Evolutionary conservation across 1,140 invertebrate genomes (phyloP).

Genomic region (Andrena cerasifolii): DNA sequence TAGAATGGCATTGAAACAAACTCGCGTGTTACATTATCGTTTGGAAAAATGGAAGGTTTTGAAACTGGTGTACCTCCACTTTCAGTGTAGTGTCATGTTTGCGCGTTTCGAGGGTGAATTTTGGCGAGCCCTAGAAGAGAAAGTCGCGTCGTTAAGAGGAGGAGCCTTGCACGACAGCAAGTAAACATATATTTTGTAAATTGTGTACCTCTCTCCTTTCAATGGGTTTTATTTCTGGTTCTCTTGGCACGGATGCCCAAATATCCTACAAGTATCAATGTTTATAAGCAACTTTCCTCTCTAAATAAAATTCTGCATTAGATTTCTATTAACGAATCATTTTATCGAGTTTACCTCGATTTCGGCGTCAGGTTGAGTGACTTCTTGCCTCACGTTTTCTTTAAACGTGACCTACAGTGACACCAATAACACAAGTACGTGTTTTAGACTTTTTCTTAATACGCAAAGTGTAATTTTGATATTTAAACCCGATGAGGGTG

Average conservation of each 20-base stretch:
- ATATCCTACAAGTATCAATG: slow-evolving; percentile 46
- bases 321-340: not conserved
- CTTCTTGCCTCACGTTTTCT: not conserved
- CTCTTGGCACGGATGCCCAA: slow-evolving; percentile 28
- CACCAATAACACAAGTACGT: not conserved
- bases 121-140: not conserved
- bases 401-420: slow-evolving; percentile 12
- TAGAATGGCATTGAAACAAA: not conserved
- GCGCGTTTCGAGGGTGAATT: not conserved
- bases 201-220: slow-evolving; percentile 36
- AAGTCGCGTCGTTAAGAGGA: not conserved
- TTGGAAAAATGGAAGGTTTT: not conserved
- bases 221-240: not conserved
- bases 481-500: not conserved
- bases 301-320: not conserved
- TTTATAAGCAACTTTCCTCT: not conserved
- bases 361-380: not conserved
- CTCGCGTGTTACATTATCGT: not conserved
- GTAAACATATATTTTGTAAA: not conserved
- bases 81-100: not conserved
- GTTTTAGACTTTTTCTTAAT: not conserved
- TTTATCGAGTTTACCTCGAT: slow-evolving; percentile 61
- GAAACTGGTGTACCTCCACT: not conserved
- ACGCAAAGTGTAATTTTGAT: not conserved
- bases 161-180: too few relatives aligned